A percentile compares a stretch with the other conserved stretches of the same genome.
These are phyloP conservation scores for Ciconia boyciana DNA, from an alignment of 2,113 vertebrate genomes.

Conservation along the genomic window DNA sequence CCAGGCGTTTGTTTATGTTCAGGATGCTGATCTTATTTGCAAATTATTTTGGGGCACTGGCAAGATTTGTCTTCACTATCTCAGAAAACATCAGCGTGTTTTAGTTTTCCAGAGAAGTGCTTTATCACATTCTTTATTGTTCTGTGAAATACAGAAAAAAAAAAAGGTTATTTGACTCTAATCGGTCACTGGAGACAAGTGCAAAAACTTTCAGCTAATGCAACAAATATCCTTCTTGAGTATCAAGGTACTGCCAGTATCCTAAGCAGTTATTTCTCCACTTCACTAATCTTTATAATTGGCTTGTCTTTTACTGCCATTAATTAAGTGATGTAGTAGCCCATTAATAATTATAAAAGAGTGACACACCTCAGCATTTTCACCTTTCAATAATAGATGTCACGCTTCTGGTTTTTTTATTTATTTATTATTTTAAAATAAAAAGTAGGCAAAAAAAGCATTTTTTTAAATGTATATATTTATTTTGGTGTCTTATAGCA, in stretches of 20 bases:
- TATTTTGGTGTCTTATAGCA: slow-evolving; percentile 83
- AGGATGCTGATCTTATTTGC: slow-evolving; percentile 56
- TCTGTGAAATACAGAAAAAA: not conserved
- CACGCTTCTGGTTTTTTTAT: slow-evolving; percentile 10
- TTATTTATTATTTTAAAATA: not conserved
- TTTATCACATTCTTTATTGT: not conserved
- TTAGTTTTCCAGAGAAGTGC: not conserved
- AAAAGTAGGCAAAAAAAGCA: slow-evolving; percentile 39
- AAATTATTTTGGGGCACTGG: slow-evolving; percentile 40
- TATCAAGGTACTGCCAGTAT: slow-evolving; percentile 80
- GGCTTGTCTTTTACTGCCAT: slow-evolving; percentile 94
- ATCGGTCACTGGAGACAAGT: not conserved
- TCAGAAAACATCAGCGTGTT: not conserved
- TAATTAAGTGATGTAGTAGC: slow-evolving; percentile 97
- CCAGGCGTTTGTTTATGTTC: slow-evolving; percentile 38
- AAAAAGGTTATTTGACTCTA: not conserved
- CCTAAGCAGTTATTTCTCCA: slow-evolving; percentile 92
- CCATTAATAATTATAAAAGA: slow-evolving; percentile 88
- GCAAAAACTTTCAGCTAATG: slow-evolving; percentile 55
- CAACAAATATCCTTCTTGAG: slow-evolving; percentile 76
- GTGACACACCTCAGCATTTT: slow-evolving; percentile 86
- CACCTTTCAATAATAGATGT: slow-evolving; percentile 80
- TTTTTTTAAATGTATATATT: slow-evolving; percentile 38
- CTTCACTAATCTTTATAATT: slow-evolving; percentile 99
- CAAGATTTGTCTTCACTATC: slow-evolving; percentile 13